Conservation (phyloP, 1,140 invertebrate species). For the Hyposmocoma kahamanoa region DNA sequence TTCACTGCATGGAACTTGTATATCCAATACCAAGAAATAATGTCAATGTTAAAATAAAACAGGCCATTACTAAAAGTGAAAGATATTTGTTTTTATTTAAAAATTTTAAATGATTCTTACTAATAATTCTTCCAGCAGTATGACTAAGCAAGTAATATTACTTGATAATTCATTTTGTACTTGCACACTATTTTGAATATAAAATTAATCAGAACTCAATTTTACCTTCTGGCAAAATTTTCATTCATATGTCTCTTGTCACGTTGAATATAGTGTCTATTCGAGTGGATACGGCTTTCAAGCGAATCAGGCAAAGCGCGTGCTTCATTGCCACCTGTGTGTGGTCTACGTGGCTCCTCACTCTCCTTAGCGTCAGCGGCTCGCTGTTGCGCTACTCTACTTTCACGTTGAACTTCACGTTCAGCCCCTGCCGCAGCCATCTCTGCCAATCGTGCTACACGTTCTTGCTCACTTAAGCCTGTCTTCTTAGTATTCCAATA, state of each 20-base stretch:
- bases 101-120: too few relatives aligned
- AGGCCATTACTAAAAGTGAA: too few relatives aligned
- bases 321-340: slow-evolving; percentile 25
- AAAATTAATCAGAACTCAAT: not conserved
- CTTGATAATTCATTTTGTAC: too few relatives aligned
- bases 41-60: too few relatives aligned
- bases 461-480: slow-evolving; percentile 77
- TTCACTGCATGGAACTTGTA: too few relatives aligned
- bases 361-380: slow-evolving; percentile 34
- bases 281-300: slow-evolving; percentile 53
- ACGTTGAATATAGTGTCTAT: slow-evolving; percentile 59
- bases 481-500: too few relatives aligned
- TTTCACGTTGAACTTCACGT: slow-evolving; percentile 39
- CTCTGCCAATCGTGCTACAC: slow-evolving; percentile 80
- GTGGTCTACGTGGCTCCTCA: slow-evolving; percentile 34
- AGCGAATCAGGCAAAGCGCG: slow-evolving; percentile 48
- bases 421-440: slow-evolving; percentile 79
- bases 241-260: slow-evolving; percentile 53
- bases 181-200: not conserved
- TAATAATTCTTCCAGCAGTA: too few relatives aligned
- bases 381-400: slow-evolving; percentile 42
- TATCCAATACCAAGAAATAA: too few relatives aligned
- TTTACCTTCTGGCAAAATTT: slow-evolving; percentile 50
- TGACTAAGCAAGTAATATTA: too few relatives aligned
- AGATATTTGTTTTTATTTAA: too few relatives aligned